These are phyloP conservation scores for Chaetops frenatus DNA, from an alignment of 2,113 vertebrate species.

Conservation along the genomic window DNA sequence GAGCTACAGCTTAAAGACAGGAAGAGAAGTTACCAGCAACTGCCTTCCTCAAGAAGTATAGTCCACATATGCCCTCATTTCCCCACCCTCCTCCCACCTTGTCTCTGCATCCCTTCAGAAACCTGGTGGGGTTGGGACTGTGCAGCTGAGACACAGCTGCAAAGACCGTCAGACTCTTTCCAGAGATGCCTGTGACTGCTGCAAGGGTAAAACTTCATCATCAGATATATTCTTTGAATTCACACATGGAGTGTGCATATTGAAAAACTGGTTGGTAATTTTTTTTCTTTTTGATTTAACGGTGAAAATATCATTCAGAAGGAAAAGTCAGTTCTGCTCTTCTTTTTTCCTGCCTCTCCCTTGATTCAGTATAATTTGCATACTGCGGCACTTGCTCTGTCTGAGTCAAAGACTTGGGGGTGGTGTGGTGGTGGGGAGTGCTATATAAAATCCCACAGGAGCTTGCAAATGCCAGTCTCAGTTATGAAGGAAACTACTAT, in stretches of 20 bases:
- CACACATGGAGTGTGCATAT: neutral
- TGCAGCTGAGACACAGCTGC: neutral
- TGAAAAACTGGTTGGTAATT: neutral
- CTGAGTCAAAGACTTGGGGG: neutral
- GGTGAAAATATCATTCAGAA: neutral
- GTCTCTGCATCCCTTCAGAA: neutral
- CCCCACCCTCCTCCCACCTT: neutral
- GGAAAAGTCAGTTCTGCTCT: neutral
- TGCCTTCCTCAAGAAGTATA: neutral
- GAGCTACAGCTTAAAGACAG: neutral
- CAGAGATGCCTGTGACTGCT: neutral
- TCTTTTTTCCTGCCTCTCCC: neutral
- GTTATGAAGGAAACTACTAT: neutral
- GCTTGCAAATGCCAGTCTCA: neutral
- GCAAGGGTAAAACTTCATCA: neutral
- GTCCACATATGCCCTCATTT: neutral
- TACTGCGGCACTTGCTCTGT: neutral
- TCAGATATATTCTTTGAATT: neutral
- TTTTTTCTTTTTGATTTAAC: neutral
- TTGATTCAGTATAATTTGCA: neutral
- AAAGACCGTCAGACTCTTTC: neutral
- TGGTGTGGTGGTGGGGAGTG: neutral
- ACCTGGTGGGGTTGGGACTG: neutral
- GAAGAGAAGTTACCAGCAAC: neutral
- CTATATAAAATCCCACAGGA: conserved; percentile 2